phyloP scores from a whole-genome alignment of 2,888 invertebrate genomes.

The Chrysolina haemoptera region DNA sequence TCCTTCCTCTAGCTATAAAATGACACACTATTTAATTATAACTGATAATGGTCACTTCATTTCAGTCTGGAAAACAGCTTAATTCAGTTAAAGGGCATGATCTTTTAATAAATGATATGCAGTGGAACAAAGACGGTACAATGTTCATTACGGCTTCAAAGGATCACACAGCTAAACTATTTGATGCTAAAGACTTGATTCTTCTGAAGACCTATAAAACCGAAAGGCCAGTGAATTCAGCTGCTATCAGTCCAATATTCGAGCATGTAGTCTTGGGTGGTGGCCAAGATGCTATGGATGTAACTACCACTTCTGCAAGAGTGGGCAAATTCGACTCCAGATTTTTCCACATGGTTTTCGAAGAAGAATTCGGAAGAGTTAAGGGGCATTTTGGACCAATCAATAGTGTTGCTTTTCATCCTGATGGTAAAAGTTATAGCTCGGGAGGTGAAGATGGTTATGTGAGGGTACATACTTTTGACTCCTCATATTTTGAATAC shows the following conservation, averaged over 20 bases:
- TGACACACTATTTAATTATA: too few relatives aligned
- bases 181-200: constrained; percentile 90
- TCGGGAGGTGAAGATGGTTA: constrained; percentile 99
- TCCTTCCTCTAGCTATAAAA: too few relatives aligned
- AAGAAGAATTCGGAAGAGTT: constrained; percentile 97
- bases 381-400: constrained; percentile 99
- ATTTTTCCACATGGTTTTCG: constrained; percentile 96
- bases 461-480: constrained; percentile 95
- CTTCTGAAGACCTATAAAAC: constrained; percentile 96
- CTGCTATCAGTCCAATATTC: constrained; percentile 93
- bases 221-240: constrained; percentile 98
- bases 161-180: constrained; percentile 95
- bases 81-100: constrained; percentile 87
- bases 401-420: constrained; percentile 98
- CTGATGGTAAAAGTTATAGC: constrained; percentile 96
- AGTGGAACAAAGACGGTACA: constrained; percentile 91
- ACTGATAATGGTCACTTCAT: not conserved
- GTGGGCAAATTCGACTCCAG: constrained; percentile 96
- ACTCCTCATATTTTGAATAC: constrained; percentile 96
- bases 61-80: constrained; percentile 85
- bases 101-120: constrained; percentile 95
- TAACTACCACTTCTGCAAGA: constrained; percentile 93
- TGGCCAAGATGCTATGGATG: constrained; percentile 99
- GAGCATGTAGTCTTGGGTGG: constrained; percentile 99
- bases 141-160: constrained; percentile 99